Evolutionary conservation across 2,797 vertebrate genomes (phyloP), one percentile per base, ranked within the genome.

Genomic region (Linurgus olivaceus): DNA sequence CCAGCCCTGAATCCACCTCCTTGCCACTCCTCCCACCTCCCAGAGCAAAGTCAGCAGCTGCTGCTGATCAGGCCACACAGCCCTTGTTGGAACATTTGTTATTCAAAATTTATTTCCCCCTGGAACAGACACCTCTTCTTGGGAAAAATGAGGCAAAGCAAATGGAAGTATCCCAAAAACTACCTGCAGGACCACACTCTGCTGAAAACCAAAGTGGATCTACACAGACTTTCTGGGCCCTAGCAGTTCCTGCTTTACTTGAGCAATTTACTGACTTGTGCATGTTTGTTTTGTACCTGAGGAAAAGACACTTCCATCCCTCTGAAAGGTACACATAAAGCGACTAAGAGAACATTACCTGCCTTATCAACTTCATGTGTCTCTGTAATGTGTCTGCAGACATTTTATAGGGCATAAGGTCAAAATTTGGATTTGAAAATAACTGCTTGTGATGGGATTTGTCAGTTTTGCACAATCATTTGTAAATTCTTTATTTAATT

Each of bases 1-100:
- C 26, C 65, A 88, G 20, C 29, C 37, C 45, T 0, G 0, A 37
- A 38, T 17, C 25, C 6, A 0, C 12, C 51, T 67, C 67, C 71
- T 84, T 6, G 10, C 19, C 6, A 16, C 25, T 86, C 25, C 45
- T 78, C 38, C 35, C 2, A 9, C 35, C 31, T 54, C 42, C 9
- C 2, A 3, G 33, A 67, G 66, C 73, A 86, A 81, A 90, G 38
- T 11, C 50, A 80, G 67, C n/a, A 72, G 74, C 59, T 73, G 81
- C 38, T 13, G 17, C 58, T 68, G 38, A 37, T 86, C 3, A 9
- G 66, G 62, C 13, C 6, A 5, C 0, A 40, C 19, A 47, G 50
- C 24, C 35, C 47, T 63, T 59, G 15, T 18, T 18, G 37, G 52
- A 78, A 71, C 11, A 23, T 50, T 74, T 4, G 59, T 61, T 77